These are phyloP conservation scores for Drosophila nebulosa DNA, from an alignment of 1,140 invertebrate species.

Conservation along the genomic window DNA sequence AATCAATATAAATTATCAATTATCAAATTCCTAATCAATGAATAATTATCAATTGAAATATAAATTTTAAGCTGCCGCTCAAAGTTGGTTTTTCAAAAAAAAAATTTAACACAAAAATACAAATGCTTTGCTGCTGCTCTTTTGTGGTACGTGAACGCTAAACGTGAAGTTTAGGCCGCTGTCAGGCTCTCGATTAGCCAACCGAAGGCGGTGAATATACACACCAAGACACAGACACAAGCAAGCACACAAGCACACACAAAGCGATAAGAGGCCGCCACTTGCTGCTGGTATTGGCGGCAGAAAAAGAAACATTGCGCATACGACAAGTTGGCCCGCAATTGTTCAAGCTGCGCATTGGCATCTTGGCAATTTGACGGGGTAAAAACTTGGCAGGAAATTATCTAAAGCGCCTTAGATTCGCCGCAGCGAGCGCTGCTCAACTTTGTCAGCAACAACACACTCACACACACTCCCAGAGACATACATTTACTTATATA, in stretches of 20 bases:
- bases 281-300: slow-evolving; percentile 63
- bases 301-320: slow-evolving; percentile 53
- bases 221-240: slow-evolving; percentile 19
- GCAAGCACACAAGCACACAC: slow-evolving; percentile 7
- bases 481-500: slow-evolving; percentile 46
- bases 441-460: slow-evolving; percentile 66
- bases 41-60: slow-evolving; percentile 20
- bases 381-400: slow-evolving; percentile 72
- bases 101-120: slow-evolving; percentile 43
- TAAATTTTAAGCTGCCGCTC: slow-evolving; percentile 8
- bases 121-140: slow-evolving; percentile 43
- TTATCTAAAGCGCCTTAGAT: slow-evolving; percentile 71
- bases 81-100: slow-evolving; percentile 40
- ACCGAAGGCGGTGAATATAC: slow-evolving; percentile 45
- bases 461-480: slow-evolving; percentile 19
- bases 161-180: slow-evolving; percentile 39
- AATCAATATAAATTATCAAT: slow-evolving; percentile 16
- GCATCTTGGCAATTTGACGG: slow-evolving; percentile 54
- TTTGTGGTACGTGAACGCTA: slow-evolving; percentile 64
- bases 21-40: not conserved
- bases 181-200: slow-evolving; percentile 65
- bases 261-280: slow-evolving; percentile 6
- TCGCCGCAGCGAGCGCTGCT: slow-evolving; percentile 63
- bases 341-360: slow-evolving; percentile 60
- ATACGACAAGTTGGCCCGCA: slow-evolving; percentile 63